Evolutionary conservation across 2,113 vertebrate genomes (phyloP).

Genomic region (Dipodomys spectabilis): DNA sequence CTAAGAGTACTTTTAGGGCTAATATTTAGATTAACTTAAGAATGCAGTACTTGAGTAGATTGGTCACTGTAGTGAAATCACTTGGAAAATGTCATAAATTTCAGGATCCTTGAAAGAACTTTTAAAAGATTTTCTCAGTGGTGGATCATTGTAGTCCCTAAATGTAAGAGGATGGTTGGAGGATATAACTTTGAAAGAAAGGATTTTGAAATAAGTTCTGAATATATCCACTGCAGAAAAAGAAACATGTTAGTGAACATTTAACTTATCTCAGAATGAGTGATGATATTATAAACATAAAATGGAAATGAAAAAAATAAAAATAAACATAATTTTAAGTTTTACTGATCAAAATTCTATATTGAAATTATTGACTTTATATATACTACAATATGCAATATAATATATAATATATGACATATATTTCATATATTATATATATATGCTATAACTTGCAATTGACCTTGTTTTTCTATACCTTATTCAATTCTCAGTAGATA

Average conservation of each 20-base stretch:
- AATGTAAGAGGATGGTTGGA: slow-evolving; percentile 4
- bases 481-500: background rate
- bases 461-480: background rate
- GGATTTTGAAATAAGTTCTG: slow-evolving; percentile 42
- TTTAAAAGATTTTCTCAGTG: slow-evolving; percentile 58
- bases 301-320: background rate
- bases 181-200: slow-evolving; percentile 56
- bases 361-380: background rate
- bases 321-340: background rate
- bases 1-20: slow-evolving; percentile 25
- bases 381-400: no score
- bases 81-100: slow-evolving; percentile 45
- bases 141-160: slow-evolving; percentile 11
- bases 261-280: background rate
- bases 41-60: slow-evolving; percentile 47
- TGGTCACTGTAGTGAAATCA: slow-evolving; percentile 54
- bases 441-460: background rate
- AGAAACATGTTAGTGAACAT: background rate
- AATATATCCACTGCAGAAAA: background rate
- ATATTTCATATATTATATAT: no score
- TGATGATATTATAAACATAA: background rate
- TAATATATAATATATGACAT: no score
- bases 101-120: slow-evolving; percentile 34
- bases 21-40: slow-evolving; percentile 36
- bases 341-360: background rate